Evolutionary conservation across 1,140 invertebrate species (phyloP), one percentile per base, ranked within the genome.

Genomic region (Ips nitidus): DNA sequence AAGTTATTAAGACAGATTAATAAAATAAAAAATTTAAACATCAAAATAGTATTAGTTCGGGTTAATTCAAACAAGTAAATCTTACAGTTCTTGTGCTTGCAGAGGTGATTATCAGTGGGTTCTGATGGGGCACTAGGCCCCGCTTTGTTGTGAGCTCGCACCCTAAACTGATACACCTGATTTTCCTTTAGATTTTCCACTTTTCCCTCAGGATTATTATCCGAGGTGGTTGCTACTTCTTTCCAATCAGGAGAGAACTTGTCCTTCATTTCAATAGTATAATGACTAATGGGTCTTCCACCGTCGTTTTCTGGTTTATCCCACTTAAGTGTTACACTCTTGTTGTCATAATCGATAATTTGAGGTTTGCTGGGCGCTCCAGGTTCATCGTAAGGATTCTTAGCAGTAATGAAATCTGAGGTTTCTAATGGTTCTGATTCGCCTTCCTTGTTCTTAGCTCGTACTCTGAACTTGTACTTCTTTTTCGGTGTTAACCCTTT

Each of bases 391-490:
- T 98, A 99, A 61, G 97, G 97, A 87, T 99, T 99, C 80, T 94
- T 98, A 41, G 97, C 97, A 41, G 90, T 72, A 73, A 97, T 95
- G 2, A 91, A 83, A 74, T 94, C 93, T 6, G 91, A 90, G 40
- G 94, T 95, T 80, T 96, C 94, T 52, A 98, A 82, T 39, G 98
- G 95, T 75, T 99, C 96, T 0, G 97, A 97, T 83, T 97, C 92
- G 1, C 98, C 98, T 83, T 98, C 98, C 79, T 98, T 98, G 81
- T 99, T 99, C 41, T 97, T 92, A 41, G 98, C 98, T 75, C 95
- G 97, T 0, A 99, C 97, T 53, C 98, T 87, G 85, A 99, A 98
- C 82, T 98, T 98, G 82, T 99, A 99, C 76, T 95, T 96, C 82
- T 99, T 98, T 75, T 97, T 97, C 0, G 95, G 95, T 6, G 94